Evolutionary conservation across 2,113 vertebrate species (phyloP), one percentile per base, ranked within the genome.

Genomic region (Silurus asotus): DNA sequence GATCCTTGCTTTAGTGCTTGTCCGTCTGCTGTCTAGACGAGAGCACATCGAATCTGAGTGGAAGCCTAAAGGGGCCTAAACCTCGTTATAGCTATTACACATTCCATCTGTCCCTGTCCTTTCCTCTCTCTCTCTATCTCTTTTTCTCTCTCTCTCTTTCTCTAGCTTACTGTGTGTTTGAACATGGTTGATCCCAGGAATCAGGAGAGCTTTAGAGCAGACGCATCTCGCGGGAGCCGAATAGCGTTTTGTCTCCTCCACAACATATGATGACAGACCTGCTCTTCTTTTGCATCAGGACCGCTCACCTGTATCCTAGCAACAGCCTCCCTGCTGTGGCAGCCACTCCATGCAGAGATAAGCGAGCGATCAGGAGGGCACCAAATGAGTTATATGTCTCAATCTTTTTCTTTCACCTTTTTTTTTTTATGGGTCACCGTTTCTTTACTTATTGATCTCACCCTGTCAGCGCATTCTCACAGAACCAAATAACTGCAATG

Each of bases 261-360:
- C 90, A 92, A 92, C 91, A 86, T 90, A 93, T 93, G 92, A 92
- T 92, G 92, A 93, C 89, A 90, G 92, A 92, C 93, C 93, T 88
- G 90, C 91, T 92, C 92, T 87, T 86, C 91, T 88, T 91, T 92
- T 92, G 91, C 93, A 94, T 93, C 93, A 94, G 93, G 91, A 91
- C 92, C 84, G 88, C 89, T 94, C 94, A 95, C 94, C 94, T 95
- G 94, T 95, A 94, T 95, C 95, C 94, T 95, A 95, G 94, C 95
- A 96, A 95, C 95, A 89, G 82, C 92, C 91, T 95, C 92, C 93
- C 93, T 93, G 92, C 92, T 92, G 91, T 92, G 92, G 65, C 81
- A 82, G 88, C 83, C 80, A 83, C 88, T 86, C 86, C 69, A 91
- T 82, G 72, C 86, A 88, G 62, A 72, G 87, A 86, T 83, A 65